Conservation (phyloP, 2,888 invertebrate species). For the Criorhina ranunculi region DNA sequence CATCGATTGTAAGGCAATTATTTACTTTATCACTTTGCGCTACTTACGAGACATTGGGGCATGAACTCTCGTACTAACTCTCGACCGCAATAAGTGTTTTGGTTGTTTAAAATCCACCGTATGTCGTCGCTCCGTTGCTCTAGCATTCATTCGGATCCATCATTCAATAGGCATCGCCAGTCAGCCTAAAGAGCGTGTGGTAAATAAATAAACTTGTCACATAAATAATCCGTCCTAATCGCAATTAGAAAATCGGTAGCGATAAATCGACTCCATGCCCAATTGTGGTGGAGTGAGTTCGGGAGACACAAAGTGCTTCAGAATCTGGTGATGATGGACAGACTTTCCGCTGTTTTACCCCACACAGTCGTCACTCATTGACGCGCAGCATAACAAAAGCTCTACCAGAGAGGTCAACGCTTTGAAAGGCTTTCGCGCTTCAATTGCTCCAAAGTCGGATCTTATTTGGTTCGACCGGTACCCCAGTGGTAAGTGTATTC, state of each 20-base stretch:
- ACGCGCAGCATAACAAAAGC: slow-evolving; percentile 33
- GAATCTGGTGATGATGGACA: background rate
- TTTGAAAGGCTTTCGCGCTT: slow-evolving; percentile 61
- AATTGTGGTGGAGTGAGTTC: background rate
- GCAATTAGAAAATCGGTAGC: slow-evolving; percentile 36
- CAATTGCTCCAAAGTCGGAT: slow-evolving; percentile 52
- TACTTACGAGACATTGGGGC: slow-evolving; percentile 2
- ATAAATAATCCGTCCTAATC: slow-evolving; percentile 60
- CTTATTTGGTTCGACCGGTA: slow-evolving; percentile 23
- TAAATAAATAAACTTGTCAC: slow-evolving; percentile 47
- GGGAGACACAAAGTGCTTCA: background rate
- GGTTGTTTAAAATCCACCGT: background rate
- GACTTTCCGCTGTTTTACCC: background rate
- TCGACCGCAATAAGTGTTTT: slow-evolving; percentile 1
- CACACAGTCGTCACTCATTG: slow-evolving; percentile 1
- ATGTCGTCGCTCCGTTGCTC: background rate
- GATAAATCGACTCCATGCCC: slow-evolving; percentile 36
- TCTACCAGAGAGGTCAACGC: slow-evolving; percentile 49
- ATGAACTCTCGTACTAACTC: slow-evolving; percentile 9
- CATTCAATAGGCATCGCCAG: background rate
- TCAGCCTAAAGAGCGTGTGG: background rate
- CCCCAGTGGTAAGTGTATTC: background rate
- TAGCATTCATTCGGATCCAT: slow-evolving; percentile 6
- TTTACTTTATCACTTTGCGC: slow-evolving; percentile 31
- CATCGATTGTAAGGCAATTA: slow-evolving; percentile 13